These are phyloP conservation scores for Lineus longissimus DNA, from an alignment of 1,140 invertebrate genomes.

Conservation along the genomic window DNA sequence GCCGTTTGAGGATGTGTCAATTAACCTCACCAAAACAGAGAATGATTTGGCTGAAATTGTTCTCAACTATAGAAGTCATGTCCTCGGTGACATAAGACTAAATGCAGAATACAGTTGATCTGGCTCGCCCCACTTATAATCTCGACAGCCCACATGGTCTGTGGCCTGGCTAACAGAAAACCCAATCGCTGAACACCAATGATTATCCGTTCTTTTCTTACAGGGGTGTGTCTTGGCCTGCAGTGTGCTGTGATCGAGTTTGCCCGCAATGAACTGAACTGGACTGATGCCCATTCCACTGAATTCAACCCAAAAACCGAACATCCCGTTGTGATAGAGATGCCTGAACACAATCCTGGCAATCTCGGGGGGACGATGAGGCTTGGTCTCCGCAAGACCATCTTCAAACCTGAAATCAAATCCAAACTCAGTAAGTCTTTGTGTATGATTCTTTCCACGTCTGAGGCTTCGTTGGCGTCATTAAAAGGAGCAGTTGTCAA, in stretches of 20 bases:
- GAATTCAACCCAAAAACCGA: conserved; percentile 75
- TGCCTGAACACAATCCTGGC: conserved; percentile 95
- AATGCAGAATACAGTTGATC: too few relatives aligned
- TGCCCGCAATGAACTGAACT: conserved; percentile 75
- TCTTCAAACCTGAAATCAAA: conserved; percentile 63
- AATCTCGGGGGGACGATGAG: conserved; percentile 97
- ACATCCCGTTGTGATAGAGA: conserved; percentile 88
- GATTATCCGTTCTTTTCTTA: too few relatives aligned
- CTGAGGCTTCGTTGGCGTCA: not conserved
- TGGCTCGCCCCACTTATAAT: too few relatives aligned
- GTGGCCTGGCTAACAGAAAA: too few relatives aligned
- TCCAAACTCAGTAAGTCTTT: conserved; percentile 69
- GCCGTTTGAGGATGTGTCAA: too few relatives aligned
- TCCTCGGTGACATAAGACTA: too few relatives aligned
- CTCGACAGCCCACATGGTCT: too few relatives aligned
- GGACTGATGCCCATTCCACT: conserved; percentile 76
- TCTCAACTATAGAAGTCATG: too few relatives aligned
- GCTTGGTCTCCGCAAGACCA: conserved; percentile 83
- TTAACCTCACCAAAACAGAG: too few relatives aligned
- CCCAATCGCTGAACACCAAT: too few relatives aligned
- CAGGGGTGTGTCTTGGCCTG: conserved; percentile 89
- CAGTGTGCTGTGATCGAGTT: conserved; percentile 98
- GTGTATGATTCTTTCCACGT: not conserved
- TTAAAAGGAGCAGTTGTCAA: not conserved
- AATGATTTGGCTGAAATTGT: too few relatives aligned